A percentile compares a stretch with the other conserved stretches of the same genome.
Evolutionary conservation across 1,140 invertebrate genomes (phyloP).

Genomic region (Drosophila virilis): DNA sequence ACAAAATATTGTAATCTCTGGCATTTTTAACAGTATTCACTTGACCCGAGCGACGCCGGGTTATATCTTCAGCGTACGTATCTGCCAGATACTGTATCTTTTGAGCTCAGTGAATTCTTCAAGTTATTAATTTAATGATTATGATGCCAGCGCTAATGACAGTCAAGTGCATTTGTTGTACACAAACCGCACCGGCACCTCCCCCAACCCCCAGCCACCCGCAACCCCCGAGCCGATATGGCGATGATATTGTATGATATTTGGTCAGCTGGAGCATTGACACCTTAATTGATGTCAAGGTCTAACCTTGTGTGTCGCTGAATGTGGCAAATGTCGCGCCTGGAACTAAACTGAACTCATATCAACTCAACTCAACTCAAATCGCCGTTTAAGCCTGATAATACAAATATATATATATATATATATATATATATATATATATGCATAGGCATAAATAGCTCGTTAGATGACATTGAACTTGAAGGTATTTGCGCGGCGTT

Average conservation of each 20-base stretch:
- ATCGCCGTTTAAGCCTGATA: constrained; percentile 49
- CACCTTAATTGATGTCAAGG: constrained; percentile 80
- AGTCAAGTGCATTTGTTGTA: constrained; percentile 67
- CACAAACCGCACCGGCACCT: constrained; percentile 1
- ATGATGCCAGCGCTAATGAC: constrained; percentile 76
- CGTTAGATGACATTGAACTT: constrained; percentile 75
- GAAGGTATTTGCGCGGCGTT: constrained; percentile 48
- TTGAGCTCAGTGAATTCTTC: constrained; percentile 37
- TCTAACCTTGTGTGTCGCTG: constrained; percentile 47
- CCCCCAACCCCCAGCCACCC: neutral
- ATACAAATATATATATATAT: constrained; percentile 21
- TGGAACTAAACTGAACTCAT: constrained; percentile 48
- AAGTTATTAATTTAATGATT: constrained; percentile 80
- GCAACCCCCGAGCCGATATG: constrained; percentile 1
- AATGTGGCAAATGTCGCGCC: constrained; percentile 39
- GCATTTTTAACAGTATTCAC: too few species aligned
- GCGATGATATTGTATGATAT: constrained; percentile 5
- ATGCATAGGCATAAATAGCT: constrained; percentile 4
- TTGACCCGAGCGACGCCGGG: too few species aligned
- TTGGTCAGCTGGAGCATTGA: constrained; percentile 57
- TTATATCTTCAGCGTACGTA: neutral
- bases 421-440: neutral
- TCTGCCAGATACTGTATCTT: constrained; percentile 20
- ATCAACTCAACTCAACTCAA: constrained; percentile 32
- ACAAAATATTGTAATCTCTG: too few species aligned